Conservation (phyloP, 2,113 vertebrate species). For the Apaloderma vittatum region DNA sequence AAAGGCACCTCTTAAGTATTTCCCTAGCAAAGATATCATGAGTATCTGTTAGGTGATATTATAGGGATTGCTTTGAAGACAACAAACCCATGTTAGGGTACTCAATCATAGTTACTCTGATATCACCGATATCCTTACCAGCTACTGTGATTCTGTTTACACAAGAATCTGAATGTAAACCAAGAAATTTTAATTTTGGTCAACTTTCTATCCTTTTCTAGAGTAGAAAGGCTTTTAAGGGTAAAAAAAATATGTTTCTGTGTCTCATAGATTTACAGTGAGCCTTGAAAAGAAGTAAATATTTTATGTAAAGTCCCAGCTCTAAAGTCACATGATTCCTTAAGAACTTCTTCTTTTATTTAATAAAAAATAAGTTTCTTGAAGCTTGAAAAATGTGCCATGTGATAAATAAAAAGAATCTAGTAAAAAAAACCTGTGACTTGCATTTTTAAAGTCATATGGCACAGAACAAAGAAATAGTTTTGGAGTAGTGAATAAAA, state of each 20-base stretch:
- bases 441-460: background rate
- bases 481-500: background rate
- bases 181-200: background rate
- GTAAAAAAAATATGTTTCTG: background rate
- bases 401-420: background rate
- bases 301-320: background rate
- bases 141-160: background rate
- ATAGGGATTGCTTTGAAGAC: background rate
- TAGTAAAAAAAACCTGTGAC: background rate
- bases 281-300: background rate
- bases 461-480: background rate
- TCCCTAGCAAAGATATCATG: background rate
- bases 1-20: background rate
- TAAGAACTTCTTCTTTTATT: background rate
- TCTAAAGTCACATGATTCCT: background rate
- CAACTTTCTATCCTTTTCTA: background rate
- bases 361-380: constrained; percentile 8
- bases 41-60: background rate
- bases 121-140: background rate
- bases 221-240: background rate
- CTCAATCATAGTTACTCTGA: background rate
- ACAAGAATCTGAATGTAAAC: background rate
- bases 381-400: background rate
- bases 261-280: background rate
- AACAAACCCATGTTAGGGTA: background rate